phyloP scores from a whole-genome alignment of 2,888 invertebrate species.

The Lasioglossum morio region DNA sequence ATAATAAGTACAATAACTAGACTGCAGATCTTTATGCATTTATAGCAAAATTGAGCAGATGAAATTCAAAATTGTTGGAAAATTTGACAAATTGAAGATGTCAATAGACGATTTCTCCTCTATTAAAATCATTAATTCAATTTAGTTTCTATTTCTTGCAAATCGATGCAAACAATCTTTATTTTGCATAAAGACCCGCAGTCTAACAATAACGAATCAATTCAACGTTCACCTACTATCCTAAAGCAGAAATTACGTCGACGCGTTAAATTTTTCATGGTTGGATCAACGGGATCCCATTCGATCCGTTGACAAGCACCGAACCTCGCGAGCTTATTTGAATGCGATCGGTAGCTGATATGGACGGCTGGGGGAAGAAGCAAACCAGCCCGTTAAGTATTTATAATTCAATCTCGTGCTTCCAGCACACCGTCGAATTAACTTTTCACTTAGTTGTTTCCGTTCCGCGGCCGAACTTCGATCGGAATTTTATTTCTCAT shows the following conservation, averaged over 20 bases:
- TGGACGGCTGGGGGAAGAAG: neutral
- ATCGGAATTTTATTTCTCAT: neutral
- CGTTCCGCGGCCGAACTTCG: neutral
- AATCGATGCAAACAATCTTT: too few species aligned
- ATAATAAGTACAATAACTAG: neutral
- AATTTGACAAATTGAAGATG: too few species aligned
- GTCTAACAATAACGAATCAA: neutral
- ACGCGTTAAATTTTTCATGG: neutral
- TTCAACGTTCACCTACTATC: neutral
- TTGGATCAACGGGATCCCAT: neutral
- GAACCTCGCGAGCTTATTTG: neutral
- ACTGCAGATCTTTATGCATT: too few species aligned
- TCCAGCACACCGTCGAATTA: neutral
- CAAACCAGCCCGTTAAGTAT: neutral
- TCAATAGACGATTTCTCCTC: too few species aligned
- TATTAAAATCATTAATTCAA: too few species aligned
- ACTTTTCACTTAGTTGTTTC: slow-evolving; percentile 5
- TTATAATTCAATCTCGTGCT: slow-evolving; percentile 3
- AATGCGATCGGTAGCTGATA: neutral
- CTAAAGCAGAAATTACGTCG: neutral
- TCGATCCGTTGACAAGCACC: neutral
- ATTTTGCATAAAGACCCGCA: too few species aligned
- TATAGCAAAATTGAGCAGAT: too few species aligned
- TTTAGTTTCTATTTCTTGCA: too few species aligned
- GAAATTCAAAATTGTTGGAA: too few species aligned